These are phyloP conservation scores for Sebastes matsubarae DNA, from an alignment of 2,797 vertebrate genomes.

Conservation along the genomic window DNA sequence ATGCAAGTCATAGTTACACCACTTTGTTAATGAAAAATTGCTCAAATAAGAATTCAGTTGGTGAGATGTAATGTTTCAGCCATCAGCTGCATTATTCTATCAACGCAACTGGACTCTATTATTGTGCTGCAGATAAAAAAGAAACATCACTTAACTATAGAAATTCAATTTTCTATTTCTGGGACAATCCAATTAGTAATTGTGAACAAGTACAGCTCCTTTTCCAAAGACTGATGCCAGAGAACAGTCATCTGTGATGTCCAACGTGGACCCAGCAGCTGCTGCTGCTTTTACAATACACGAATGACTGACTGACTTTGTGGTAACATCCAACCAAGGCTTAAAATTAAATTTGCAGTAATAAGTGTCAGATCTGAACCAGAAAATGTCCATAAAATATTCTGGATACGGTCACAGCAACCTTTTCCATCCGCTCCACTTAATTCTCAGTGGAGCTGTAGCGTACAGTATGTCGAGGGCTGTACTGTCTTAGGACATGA, in stretches of 20 bases:
- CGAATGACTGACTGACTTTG: conserved; percentile 30
- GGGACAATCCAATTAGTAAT: conserved; percentile 63
- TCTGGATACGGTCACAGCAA: conserved; percentile 6
- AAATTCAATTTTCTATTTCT: conserved; percentile 50
- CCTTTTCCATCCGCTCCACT: conserved; percentile 17
- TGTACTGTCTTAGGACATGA: conserved; percentile 1
- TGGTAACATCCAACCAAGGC: background rate
- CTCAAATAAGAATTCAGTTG: conserved; percentile 34
- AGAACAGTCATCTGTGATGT: conserved; percentile 35
- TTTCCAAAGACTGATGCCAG: conserved; percentile 22
- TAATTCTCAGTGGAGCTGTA: conserved; percentile 20
- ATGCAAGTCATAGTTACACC: conserved; percentile 9
- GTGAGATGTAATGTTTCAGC: conserved; percentile 20
- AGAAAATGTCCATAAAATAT: conserved; percentile 33
- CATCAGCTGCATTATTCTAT: conserved; percentile 44
- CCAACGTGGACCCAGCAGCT: conserved; percentile 18
- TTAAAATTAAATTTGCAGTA: conserved; percentile 35
- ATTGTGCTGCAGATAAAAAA: conserved; percentile 51
- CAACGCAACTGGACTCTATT: conserved; percentile 47
- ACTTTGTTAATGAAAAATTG: conserved; percentile 36
- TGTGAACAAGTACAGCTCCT: conserved; percentile 48
- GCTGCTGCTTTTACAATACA: conserved; percentile 29
- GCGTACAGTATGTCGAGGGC: conserved; percentile 12
- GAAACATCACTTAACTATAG: conserved; percentile 45
- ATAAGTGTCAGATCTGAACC: conserved; percentile 24